Evolutionary conservation across 2,888 invertebrate genomes (phyloP), one percentile per base, ranked within the genome.

Genomic region (Meiosimyza platycephala): DNA sequence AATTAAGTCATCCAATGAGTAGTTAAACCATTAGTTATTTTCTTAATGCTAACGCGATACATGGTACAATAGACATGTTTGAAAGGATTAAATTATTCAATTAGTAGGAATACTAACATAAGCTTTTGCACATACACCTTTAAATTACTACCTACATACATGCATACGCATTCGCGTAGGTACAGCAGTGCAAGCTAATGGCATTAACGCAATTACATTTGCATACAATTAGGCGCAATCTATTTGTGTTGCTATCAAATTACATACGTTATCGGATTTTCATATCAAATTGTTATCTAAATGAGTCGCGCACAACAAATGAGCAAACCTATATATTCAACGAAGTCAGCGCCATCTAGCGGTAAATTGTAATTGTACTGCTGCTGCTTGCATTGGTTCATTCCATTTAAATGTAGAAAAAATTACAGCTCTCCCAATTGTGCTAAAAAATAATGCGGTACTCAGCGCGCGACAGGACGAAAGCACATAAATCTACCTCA

Each of bases 201-300:
- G 62, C 63, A 70, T 70, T 70, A 63, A 70, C 63, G 18, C 54
- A 70, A 70, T 70, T 70, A 70, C 63, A 70, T 70, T 70, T 47
- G 70, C 70, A 70, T 70, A 70, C 70, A 62, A 63, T 70, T 47
- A 70, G 63, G 70, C 70, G 63, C 40, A 40, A 40, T 40, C 40
- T 9, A 40, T 40, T 9, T 40, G 9, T 40, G 40, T 40, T 40
- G 40, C 40, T 40, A 63, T 70, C 70, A 62, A 63, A 70, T 62
- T 50, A 70, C 70, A 33, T 28, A 9, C 40, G 40, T 40, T 40
- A 40, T 40, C 40, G 9, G 40, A 50, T 62, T 52, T 51, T 40
- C 62, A 70, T 70, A 62, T 62, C 47, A 52, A 70, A 54, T 70
- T 54, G 70, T 63, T 70, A 63, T 63, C 70, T 52, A 70, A 70